These are phyloP conservation scores for Promerops cafer DNA, from an alignment of 2,113 vertebrate species.

Conservation along the genomic window DNA sequence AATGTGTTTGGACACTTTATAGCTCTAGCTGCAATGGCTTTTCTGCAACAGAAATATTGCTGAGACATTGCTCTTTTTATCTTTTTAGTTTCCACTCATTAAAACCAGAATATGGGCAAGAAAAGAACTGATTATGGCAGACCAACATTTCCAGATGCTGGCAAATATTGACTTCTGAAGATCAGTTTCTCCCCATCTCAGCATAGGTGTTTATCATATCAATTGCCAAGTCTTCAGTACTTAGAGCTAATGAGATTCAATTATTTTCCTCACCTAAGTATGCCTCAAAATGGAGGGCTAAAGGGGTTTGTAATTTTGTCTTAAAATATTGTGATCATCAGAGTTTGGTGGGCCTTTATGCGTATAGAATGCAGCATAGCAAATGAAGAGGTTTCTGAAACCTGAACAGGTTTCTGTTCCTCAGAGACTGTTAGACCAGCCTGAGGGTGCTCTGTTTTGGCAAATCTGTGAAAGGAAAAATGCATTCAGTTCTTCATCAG, in stretches of 20 bases:
- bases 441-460: neutral
- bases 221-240: neutral
- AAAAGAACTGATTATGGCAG: neutral
- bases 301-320: neutral
- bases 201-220: neutral
- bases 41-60: neutral
- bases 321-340: neutral
- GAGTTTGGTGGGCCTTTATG: neutral
- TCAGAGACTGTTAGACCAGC: neutral
- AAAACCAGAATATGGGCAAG: neutral
- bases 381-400: no score
- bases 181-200: neutral
- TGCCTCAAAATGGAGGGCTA: neutral
- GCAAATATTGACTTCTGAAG: neutral
- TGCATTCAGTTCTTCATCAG: neutral
- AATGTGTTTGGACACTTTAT: neutral
- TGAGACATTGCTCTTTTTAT: neutral
- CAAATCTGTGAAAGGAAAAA: neutral
- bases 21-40: neutral
- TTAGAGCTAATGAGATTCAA: neutral
- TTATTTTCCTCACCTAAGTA: neutral
- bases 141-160: neutral
- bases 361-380: neutral
- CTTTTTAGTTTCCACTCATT: neutral
- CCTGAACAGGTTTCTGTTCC: neutral